Conservation (phyloP, 2,888 invertebrate species). For the Chymomyza amoena region DNA sequence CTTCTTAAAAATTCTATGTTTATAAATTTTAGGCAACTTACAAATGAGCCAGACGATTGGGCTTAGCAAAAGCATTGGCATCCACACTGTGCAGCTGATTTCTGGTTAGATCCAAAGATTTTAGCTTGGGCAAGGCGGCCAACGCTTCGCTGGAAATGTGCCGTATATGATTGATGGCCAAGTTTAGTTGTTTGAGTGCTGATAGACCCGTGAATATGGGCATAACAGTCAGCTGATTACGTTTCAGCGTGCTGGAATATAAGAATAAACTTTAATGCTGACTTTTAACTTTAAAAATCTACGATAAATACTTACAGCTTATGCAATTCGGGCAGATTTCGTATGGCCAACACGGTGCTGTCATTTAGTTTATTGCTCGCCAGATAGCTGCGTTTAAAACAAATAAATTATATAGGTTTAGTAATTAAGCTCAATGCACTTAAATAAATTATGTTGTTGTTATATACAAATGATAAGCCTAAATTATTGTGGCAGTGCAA, state of each 20-base stretch:
- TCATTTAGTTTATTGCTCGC: slow-evolving; percentile 81
- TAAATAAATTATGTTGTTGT: background rate
- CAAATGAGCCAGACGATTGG: slow-evolving; percentile 69
- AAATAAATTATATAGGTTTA: slow-evolving; percentile 9
- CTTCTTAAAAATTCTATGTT: background rate
- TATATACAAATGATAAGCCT: background rate
- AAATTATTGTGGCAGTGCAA: background rate
- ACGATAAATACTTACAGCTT: slow-evolving; percentile 79
- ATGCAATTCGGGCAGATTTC: slow-evolving; percentile 79
- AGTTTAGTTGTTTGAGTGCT: slow-evolving; percentile 85
- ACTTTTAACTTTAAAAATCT: background rate
- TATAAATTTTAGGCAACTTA: slow-evolving; percentile 43
- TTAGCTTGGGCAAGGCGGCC: slow-evolving; percentile 83
- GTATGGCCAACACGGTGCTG: slow-evolving; percentile 79
- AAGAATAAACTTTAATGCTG: background rate
- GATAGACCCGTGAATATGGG: slow-evolving; percentile 89
- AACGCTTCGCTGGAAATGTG: slow-evolving; percentile 92
- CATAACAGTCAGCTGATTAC: slow-evolving; percentile 88
- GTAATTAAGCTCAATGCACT: background rate
- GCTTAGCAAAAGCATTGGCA: slow-evolving; percentile 79
- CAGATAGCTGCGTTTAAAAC: slow-evolving; percentile 79
- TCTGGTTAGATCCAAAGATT: slow-evolving; percentile 78
- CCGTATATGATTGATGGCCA: slow-evolving; percentile 89
- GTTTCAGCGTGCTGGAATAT: slow-evolving; percentile 81
- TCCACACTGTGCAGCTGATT: slow-evolving; percentile 78